Evolutionary conservation across 2,797 vertebrate genomes (phyloP).

Genomic region (Hippopotamyrus pictus): DNA sequence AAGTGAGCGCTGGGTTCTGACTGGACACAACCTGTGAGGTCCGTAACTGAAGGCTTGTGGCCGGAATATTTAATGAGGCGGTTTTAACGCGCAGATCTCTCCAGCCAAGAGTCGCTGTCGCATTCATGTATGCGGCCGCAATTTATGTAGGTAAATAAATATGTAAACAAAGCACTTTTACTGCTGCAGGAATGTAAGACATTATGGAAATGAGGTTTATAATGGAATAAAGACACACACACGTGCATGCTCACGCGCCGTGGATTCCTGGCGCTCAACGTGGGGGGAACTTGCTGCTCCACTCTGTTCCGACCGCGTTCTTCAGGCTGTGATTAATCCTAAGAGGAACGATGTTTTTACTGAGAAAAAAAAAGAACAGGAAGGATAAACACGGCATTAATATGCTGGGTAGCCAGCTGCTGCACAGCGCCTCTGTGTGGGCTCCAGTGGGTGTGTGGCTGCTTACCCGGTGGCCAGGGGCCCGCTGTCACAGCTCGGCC

Average conservation of each 20-base stretch:
- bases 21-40: constrained; percentile 5
- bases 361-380: neutral
- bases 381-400: neutral
- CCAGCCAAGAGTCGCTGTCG: neutral
- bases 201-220: neutral
- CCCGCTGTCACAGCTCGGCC: too few relatives aligned
- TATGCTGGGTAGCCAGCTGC: neutral
- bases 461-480: neutral
- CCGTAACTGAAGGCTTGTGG: neutral
- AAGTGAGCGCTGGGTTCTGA: neutral
- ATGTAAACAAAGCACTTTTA: neutral
- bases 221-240: constrained; percentile 4
- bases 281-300: neutral
- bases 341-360: constrained; percentile 15
- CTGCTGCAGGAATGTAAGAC: neutral
- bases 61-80: neutral
- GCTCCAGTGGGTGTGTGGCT: neutral
- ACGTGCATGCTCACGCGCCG: neutral
- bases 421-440: neutral
- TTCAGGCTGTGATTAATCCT: constrained; percentile 15
- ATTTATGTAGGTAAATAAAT: constrained; percentile 5
- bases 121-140: neutral
- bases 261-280: neutral
- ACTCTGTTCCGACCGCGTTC: constrained; percentile 5
- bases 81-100: neutral